Percentiles rank a stretch among this genome's conserved stretches.
Evolutionary conservation across 2,888 invertebrate genomes (phyloP).

Genomic region (Lithophane leautieri): DNA sequence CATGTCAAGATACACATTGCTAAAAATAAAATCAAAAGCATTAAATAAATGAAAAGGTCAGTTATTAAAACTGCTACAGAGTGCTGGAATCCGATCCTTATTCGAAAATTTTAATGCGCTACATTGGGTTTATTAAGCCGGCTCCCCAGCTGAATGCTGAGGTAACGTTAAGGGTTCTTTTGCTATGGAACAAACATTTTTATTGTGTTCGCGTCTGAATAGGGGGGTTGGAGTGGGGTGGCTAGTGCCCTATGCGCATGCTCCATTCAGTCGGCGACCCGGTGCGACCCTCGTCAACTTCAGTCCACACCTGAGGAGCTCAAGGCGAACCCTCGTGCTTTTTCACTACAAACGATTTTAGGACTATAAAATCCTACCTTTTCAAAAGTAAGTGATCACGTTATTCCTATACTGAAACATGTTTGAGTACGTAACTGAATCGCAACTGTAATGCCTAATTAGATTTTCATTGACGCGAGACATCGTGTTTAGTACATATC

Average conservation of each 20-base stretch:
- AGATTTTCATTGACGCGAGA: conserved; percentile 20
- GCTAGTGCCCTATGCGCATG: conserved; percentile 83
- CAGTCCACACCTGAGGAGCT: conserved; percentile 84
- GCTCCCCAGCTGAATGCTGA: conserved; percentile 39
- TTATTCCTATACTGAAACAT: conserved; percentile 23
- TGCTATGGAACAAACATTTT: conserved; percentile 74
- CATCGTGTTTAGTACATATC: conserved; percentile 40
- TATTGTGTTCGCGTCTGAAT: conserved; percentile 73
- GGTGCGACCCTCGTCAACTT: conserved; percentile 81
- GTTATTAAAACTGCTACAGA: conserved; percentile 4
- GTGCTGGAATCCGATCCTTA: conserved; percentile 18
- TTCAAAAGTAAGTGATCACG: conserved; percentile 82
- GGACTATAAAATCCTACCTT: conserved; percentile 86
- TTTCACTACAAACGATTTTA: conserved; percentile 70
- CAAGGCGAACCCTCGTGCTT: conserved; percentile 71
- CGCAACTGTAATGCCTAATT: conserved; percentile 43
- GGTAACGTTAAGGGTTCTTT: conserved; percentile 68
- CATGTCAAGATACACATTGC: background rate
- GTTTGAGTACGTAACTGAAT: conserved; percentile 20
- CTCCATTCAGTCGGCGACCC: conserved; percentile 80
- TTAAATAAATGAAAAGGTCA: conserved; percentile 3
- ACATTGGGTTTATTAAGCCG: conserved; percentile 33
- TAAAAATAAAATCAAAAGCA: conserved; percentile 2
- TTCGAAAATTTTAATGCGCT: conserved; percentile 22
- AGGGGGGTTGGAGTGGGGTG: conserved; percentile 82